Conservation (phyloP, 2,113 vertebrate species). For the Grammomys dolichurus region DNA sequence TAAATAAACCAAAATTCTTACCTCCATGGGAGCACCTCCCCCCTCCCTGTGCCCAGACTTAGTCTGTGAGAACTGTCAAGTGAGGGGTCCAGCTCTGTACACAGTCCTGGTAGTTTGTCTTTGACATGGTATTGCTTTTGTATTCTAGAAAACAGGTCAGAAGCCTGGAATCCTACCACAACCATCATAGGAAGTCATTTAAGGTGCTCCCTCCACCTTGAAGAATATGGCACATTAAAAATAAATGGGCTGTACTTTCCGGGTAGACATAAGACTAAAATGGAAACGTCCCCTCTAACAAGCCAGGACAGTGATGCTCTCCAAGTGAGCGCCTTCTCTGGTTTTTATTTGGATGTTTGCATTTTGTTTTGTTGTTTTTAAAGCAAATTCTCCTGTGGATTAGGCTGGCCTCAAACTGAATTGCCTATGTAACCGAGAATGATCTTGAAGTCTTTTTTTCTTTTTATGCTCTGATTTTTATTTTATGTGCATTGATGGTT, state of each 20-base stretch:
- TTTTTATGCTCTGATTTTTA: not conserved
- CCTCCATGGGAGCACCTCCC: not conserved
- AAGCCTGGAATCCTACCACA: conserved; percentile 54
- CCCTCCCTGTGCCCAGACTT: not conserved
- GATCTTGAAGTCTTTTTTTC: not conserved
- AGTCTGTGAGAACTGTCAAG: conserved; percentile 4
- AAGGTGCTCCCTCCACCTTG: not conserved
- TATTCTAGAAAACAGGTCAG: not conserved
- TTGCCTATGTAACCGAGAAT: not conserved
- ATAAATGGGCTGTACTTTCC: conserved; percentile 17
- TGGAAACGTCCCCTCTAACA: not conserved
- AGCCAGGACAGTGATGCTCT: not conserved
- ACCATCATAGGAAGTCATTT: conserved; percentile 12
- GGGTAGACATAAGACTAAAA: not conserved
- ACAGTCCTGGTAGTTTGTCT: not conserved
- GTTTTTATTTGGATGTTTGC: not conserved
- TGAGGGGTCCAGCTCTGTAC: not conserved
- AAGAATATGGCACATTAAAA: conserved; percentile 37
- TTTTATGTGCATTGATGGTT: not conserved
- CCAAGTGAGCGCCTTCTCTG: not conserved
- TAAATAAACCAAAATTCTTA: no score
- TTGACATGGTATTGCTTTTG: not conserved
- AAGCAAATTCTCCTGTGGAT: not conserved
- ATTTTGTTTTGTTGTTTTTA: not conserved
- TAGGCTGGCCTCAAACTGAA: not conserved